A percentile compares a stretch with the other conserved stretches of the same genome.
Evolutionary conservation across 2,888 invertebrate species (phyloP).

Genomic region (Xiphydria camelus): DNA sequence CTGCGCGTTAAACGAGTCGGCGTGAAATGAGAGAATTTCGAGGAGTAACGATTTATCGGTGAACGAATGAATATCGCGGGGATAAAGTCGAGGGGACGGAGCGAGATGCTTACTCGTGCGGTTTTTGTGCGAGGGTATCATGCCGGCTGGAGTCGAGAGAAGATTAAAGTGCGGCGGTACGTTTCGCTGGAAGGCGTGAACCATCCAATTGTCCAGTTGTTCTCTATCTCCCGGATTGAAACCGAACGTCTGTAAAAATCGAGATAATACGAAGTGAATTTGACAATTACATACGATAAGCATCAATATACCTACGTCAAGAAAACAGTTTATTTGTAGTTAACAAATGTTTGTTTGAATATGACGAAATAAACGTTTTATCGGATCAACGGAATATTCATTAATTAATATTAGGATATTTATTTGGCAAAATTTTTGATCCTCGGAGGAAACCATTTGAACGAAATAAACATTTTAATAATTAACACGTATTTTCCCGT

Average conservation of each 20-base stretch:
- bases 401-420: not conserved
- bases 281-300: not conserved
- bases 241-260: constrained; percentile 72
- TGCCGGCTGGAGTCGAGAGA: constrained; percentile 56
- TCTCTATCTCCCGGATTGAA: constrained; percentile 77
- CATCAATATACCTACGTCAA: not conserved
- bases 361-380: too few species aligned
- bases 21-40: not conserved
- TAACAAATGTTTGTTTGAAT: too few species aligned
- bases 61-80: not conserved
- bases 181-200: constrained; percentile 81
- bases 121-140: constrained; percentile 37
- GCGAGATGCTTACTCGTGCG: constrained; percentile 51
- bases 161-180: constrained; percentile 85
- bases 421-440: constrained; percentile 14
- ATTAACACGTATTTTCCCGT: too few species aligned
- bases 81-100: too few species aligned
- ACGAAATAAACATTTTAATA: too few species aligned
- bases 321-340: not conserved
- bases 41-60: not conserved
- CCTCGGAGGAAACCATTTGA: not conserved
- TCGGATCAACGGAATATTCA: too few species aligned
- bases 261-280: too few species aligned
- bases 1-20: constrained; percentile 24
- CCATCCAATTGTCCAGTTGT: constrained; percentile 79